Evolutionary conservation across 2,113 vertebrate genomes (phyloP).

Genomic region (Sebastes schlegelii): DNA sequence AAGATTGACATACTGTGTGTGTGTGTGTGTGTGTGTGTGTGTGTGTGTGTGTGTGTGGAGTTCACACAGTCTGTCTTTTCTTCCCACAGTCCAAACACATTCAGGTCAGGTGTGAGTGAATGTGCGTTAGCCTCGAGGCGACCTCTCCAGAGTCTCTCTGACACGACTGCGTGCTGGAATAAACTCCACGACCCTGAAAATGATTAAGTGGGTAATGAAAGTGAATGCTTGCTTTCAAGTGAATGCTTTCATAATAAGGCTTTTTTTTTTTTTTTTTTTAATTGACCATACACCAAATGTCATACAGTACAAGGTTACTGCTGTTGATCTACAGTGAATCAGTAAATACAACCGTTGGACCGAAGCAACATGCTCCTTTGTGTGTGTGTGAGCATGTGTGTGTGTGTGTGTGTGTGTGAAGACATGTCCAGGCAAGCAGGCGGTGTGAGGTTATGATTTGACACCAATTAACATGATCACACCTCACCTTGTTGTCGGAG

Average conservation of each 20-base stretch:
- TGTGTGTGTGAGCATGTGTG: too few relatives aligned
- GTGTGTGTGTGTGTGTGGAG: not conserved
- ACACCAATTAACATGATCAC: slow-evolving; percentile 40
- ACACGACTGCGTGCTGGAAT: not conserved
- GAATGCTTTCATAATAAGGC: slow-evolving; percentile 8
- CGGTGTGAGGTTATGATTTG: not conserved
- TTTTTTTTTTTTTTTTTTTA: not conserved
- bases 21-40: not conserved
- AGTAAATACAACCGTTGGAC: not conserved
- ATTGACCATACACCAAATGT: not conserved
- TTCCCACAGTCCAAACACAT: not conserved
- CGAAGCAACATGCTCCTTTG: not conserved
- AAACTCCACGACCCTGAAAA: slow-evolving; percentile 21
- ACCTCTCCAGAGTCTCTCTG: not conserved
- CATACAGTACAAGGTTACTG: not conserved
- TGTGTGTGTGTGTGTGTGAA: not conserved
- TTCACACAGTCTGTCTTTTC: slow-evolving; percentile 15
- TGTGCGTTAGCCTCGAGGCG: not conserved
- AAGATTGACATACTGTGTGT: not conserved
- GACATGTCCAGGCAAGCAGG: not conserved
- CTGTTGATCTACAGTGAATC: not conserved
- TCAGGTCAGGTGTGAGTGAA: slow-evolving; percentile 1
- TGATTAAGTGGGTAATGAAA: slow-evolving; percentile 7
- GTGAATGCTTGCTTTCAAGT: slow-evolving; percentile 8
- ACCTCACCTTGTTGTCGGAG: slow-evolving; percentile 22